phyloP scores from a whole-genome alignment of 2,888 invertebrate species.

The Troilus luridus region DNA sequence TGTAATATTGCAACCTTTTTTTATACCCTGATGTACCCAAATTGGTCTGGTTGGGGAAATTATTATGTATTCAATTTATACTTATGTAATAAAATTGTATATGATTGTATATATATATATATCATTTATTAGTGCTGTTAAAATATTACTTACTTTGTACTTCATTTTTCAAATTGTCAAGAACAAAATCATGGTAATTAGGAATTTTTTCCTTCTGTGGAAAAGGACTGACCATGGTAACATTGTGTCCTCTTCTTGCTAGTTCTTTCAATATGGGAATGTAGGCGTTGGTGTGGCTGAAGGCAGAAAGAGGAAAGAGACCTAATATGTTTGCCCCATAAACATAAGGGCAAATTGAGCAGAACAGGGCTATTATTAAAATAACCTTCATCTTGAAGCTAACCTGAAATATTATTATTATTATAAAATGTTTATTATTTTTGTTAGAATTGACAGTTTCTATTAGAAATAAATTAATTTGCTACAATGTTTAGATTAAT shows the following conservation, averaged over 20 bases:
- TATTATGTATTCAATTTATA: no score
- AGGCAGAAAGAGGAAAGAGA: not conserved
- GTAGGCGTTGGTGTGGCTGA: constrained; percentile 19
- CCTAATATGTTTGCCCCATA: not conserved
- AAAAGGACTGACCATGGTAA: constrained; percentile 8
- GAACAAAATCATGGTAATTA: constrained; percentile 4
- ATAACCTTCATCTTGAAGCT: not conserved
- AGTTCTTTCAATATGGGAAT: not conserved
- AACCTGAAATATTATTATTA: not conserved
- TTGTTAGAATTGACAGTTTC: no score
- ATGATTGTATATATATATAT: not conserved
- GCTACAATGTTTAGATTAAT: no score
- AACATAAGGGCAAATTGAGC: not conserved
- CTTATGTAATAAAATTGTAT: no score
- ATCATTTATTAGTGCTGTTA: not conserved
- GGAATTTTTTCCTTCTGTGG: not conserved
- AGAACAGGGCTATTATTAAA: not conserved
- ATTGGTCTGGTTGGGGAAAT: no score
- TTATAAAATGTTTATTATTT: not conserved
- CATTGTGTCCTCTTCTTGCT: not conserved
- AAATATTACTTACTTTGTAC: not conserved
- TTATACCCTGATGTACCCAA: no score
- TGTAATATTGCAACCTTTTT: no score
- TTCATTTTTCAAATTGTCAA: not conserved
- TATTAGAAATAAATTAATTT: no score